Conservation (phyloP, 2,888 invertebrate species). For the Drosophila limbata region DNA sequence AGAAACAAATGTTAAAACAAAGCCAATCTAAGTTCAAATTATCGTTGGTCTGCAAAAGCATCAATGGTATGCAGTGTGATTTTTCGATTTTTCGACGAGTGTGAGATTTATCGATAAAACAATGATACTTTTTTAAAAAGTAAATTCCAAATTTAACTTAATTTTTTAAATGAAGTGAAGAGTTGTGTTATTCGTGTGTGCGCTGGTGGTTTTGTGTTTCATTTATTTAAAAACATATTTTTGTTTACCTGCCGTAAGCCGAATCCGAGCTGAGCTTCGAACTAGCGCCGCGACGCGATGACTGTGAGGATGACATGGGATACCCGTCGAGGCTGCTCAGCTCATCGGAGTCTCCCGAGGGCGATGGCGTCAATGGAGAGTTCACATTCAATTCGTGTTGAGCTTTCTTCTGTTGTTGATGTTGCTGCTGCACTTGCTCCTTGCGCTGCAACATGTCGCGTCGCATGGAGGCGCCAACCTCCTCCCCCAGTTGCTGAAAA, state of each 20-base stretch:
- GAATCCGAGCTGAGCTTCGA: conserved; percentile 88
- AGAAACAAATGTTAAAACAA: not conserved
- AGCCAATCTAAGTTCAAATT: not conserved
- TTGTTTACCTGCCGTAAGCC: conserved; percentile 92
- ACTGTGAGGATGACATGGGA: conserved; percentile 78
- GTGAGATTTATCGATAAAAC: too few species aligned
- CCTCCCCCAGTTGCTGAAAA: conserved; percentile 76
- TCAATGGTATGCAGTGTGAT: too few species aligned
- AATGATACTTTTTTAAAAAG: too few species aligned
- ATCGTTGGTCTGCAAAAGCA: too few species aligned
- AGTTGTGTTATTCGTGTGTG: too few species aligned
- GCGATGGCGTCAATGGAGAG: conserved; percentile 51
- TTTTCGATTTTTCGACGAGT: too few species aligned
- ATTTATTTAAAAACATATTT: too few species aligned
- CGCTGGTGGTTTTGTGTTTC: too few species aligned
- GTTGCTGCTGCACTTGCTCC: conserved; percentile 15
- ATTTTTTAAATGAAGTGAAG: too few species aligned
- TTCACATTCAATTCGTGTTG: conserved; percentile 32
- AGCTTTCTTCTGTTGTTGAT: conserved; percentile 12
- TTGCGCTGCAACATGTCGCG: conserved; percentile 48
- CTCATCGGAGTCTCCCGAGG: conserved; percentile 84
- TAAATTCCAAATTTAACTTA: too few species aligned
- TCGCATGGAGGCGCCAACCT: conserved; percentile 64
- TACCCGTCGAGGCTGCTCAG: conserved; percentile 84
- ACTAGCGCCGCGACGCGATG: conserved; percentile 76